These are phyloP conservation scores for Danio kyathit DNA, from an alignment of 2,797 vertebrate species.

Conservation along the genomic window DNA sequence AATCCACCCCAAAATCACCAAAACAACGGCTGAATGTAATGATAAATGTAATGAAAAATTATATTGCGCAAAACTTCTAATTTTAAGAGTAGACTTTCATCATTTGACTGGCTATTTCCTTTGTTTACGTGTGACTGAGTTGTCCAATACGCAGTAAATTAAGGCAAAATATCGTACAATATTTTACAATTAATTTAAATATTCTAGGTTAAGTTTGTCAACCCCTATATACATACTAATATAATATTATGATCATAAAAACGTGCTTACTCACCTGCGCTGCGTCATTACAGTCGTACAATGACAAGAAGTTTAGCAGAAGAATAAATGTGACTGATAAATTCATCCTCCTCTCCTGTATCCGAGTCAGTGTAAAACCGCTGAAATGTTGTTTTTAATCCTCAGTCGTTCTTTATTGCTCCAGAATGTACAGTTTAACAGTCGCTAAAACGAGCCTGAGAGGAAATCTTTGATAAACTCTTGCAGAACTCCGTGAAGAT, in stretches of 20 bases:
- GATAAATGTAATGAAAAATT: too few species aligned
- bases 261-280: slow-evolving; percentile 52
- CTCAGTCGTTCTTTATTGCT: background rate
- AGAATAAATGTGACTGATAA: slow-evolving; percentile 36
- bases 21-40: background rate
- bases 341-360: slow-evolving; percentile 51
- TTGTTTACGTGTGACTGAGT: too few species aligned
- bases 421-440: background rate
- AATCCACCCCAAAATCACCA: background rate
- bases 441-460: background rate
- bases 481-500: slow-evolving; percentile 21
- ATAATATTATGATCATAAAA: background rate
- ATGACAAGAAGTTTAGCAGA: slow-evolving; percentile 37
- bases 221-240: too few species aligned
- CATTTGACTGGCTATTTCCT: too few species aligned
- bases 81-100: too few species aligned
- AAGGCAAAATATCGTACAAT: background rate
- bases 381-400: background rate
- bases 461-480: slow-evolving; percentile 15
- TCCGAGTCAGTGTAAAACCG: background rate
- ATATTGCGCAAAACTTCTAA: too few species aligned
- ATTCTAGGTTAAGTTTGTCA: background rate
- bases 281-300: slow-evolving; percentile 50
- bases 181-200: background rate
- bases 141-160: background rate